These are phyloP conservation scores for Aurelia coerulea DNA, from an alignment of 30 jellyfish, hydroid and myxozoan genomes.

Conservation along the genomic window DNA sequence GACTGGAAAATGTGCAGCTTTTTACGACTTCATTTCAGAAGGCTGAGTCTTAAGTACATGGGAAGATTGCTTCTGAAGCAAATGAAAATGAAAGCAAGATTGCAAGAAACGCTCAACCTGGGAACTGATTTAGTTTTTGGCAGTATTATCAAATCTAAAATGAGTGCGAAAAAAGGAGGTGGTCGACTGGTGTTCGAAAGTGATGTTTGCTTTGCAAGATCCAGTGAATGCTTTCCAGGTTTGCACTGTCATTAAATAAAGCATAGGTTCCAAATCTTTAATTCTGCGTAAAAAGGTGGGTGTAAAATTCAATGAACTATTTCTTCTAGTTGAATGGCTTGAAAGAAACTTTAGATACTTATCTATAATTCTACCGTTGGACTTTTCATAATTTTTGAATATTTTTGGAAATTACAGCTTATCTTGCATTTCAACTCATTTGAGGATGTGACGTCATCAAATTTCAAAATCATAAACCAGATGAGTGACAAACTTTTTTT, in stretches of 20 bases:
- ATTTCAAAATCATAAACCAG: too few species aligned
- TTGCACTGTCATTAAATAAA: background rate
- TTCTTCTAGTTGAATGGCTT: too few species aligned
- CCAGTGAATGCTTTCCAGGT: slow-evolving; percentile 22
- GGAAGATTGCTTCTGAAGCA: slow-evolving; percentile 17
- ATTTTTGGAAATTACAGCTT: too few species aligned
- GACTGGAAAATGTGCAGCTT: slow-evolving; percentile 49
- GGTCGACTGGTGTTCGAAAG: background rate
- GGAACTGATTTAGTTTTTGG: background rate
- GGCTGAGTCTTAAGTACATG: background rate
- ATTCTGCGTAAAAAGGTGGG: too few species aligned
- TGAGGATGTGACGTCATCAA: too few species aligned
- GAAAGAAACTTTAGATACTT: too few species aligned
- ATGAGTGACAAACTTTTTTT: too few species aligned
- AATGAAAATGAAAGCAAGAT: slow-evolving; percentile 5
- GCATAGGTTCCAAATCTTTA: too few species aligned
- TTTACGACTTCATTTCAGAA: background rate
- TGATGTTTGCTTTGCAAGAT: background rate
- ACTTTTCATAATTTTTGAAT: too few species aligned
- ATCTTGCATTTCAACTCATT: too few species aligned
- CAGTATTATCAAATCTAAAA: background rate
- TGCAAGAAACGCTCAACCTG: background rate
- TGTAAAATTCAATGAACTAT: too few species aligned
- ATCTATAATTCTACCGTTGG: too few species aligned
- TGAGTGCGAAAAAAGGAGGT: background rate